Evolutionary conservation across 2,888 invertebrate genomes (phyloP).

Genomic region (Allophyes oxyacanthae): DNA sequence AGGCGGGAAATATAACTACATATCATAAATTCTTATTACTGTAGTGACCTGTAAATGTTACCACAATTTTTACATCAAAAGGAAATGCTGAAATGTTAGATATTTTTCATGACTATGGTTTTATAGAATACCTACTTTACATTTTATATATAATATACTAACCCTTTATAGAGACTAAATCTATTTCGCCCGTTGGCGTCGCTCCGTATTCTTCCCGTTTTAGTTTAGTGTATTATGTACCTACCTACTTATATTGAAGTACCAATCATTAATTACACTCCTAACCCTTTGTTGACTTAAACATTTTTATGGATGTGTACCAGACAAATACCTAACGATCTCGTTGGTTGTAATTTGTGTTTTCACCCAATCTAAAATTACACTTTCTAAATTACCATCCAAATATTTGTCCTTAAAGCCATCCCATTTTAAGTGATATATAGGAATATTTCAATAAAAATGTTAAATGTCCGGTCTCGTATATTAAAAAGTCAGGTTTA

Average conservation of each 20-base stretch:
- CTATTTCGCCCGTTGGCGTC: constrained; percentile 5
- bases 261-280: constrained; percentile 3
- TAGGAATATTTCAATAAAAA: too few species aligned
- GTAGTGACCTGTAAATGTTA: constrained; percentile 39
- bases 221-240: not conserved
- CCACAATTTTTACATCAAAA: constrained; percentile 23
- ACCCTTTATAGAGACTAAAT: constrained; percentile 21
- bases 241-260: constrained; percentile 10
- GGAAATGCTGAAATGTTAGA: constrained; percentile 47
- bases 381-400: too few species aligned
- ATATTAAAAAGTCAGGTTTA: too few species aligned
- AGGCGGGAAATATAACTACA: constrained; percentile 80
- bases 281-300: constrained; percentile 37
- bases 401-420: too few species aligned
- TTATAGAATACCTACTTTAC: constrained; percentile 26
- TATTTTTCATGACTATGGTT: constrained; percentile 30
- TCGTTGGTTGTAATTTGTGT: too few species aligned
- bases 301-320: not conserved
- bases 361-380: too few species aligned
- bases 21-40: constrained; percentile 24
- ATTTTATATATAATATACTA: constrained; percentile 13
- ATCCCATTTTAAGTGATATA: too few species aligned
- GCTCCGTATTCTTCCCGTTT: constrained; percentile 7
- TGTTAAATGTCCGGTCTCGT: too few species aligned
- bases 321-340: too few species aligned